phyloP scores from a whole-genome alignment of 2,113 vertebrate species.

The Romanogobio albipinnatus region DNA sequence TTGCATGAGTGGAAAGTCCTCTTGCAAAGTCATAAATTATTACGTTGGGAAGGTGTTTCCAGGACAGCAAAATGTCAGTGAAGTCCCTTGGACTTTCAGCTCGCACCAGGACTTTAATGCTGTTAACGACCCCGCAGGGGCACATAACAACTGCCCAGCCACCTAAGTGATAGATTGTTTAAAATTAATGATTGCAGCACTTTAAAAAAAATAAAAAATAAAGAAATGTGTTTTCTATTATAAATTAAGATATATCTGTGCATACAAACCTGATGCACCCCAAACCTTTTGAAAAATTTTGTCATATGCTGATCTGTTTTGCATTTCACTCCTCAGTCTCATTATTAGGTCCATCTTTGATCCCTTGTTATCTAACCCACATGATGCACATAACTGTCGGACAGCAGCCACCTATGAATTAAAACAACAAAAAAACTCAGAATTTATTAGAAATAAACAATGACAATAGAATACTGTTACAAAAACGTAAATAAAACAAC shows the following conservation, averaged over 20 bases:
- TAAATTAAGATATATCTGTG: too few species aligned
- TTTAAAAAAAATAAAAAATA: too few species aligned
- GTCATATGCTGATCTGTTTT: constrained; percentile 19
- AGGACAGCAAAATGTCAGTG: constrained; percentile 29
- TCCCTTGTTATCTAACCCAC: not conserved
- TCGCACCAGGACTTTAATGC: not conserved
- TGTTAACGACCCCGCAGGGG: not conserved
- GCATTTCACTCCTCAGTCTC: constrained; percentile 20
- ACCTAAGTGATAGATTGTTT: too few species aligned
- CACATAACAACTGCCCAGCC: too few species aligned
- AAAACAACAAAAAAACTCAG: not conserved
- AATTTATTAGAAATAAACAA: not conserved
- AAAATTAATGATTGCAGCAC: too few species aligned
- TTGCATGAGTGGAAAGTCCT: constrained; percentile 26
- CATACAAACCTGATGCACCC: too few species aligned
- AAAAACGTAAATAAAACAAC: not conserved
- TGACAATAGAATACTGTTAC: not conserved
- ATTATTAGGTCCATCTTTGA: constrained; percentile 34
- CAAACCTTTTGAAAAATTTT: too few species aligned
- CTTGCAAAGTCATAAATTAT: constrained; percentile 40
- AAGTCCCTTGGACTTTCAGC: constrained; percentile 40
- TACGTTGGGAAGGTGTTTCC: constrained; percentile 37
- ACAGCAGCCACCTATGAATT: constrained; percentile 13
- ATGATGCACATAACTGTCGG: constrained; percentile 23
- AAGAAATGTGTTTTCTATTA: too few species aligned